Base-by-base conservation (phyloP, 2,113 vertebrate species). In the Hiodon alosoides region DNA sequence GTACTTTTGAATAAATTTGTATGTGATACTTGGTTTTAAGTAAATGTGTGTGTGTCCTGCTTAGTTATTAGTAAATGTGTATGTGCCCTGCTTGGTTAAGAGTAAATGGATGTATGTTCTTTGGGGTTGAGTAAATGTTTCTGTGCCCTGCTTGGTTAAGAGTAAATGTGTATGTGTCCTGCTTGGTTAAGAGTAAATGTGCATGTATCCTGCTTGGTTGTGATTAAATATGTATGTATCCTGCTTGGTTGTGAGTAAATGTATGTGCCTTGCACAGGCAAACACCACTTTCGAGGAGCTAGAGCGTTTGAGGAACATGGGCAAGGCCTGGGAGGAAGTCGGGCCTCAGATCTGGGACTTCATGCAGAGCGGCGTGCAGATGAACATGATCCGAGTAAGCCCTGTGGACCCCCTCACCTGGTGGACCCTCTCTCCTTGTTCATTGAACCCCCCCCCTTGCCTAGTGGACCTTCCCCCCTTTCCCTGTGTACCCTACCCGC, bases 201-300 rank as follows among this genome's bases (percentile, higher is more conserved):
- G 31, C 2, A 31, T 31, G 31, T 31, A 31, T 31, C 31, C 31
- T 31, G 31, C 31, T 31, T 31, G 31, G 31, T 31, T 31, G 2
- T 31, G 31, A 31, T 0, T 31, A 31, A 31, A 31, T 31, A 31
- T 31, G 31, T 2, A 31, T 80, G 55, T 67, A 50, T 75, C 69
- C 5, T 74, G 69, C 80, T 31, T 31, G 31, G 31, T 51, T 76
- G 16, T 81, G 6, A 74, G 5, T 72, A 55, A 79, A 48, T 78
- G 75, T 80, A 73, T 80, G 55, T 67, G 53, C 73, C 69, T 7
- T 74, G 69, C 80, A 31, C 31, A 99, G 97, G 96, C 97, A 76
- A 98, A 99, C 83, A 91, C 88, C 6, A 99, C 96, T 1, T 99
- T 99, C 77, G 93, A 97, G 80, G 92, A 99, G 82, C 87, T 99